Base-by-base conservation (phyloP, 2,113 vertebrate genomes). In the Neogobius melanostomus region DNA sequence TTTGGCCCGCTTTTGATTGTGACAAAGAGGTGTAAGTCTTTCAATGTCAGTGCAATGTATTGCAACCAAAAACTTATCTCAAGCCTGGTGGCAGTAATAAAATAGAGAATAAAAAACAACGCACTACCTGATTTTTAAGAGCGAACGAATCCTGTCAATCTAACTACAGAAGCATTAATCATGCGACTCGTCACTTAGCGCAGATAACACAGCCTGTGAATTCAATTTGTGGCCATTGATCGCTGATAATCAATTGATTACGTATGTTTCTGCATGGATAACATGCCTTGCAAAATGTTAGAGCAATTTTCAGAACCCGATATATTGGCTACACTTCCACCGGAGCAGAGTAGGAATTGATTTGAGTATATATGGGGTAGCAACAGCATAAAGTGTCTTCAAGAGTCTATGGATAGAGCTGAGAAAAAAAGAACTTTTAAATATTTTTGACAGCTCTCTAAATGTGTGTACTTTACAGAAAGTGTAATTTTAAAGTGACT, bases 301-400 rank as follows among this genome's bases (percentile, higher is more conserved):
- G 8, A 56, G 53, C 15, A 8, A 45, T 44, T 42, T 15, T 9
- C 2, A 44, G 42, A 60, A 61, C 59, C 15, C 8, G 15, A 44
- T 44, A 61, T 42, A 44, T 8, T 61, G 42, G 44, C 44, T 42
- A n/a, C 14, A 44, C 44, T 45, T 61, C 59, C 43, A 47, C 36
- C 68, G 74, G 66, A 28, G 14, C 28, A 53, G 50, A 16, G 3
- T 5, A 57, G 45, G 46, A 46, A 72, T 52, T 6, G 49, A 79
- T 66, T 5, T 1, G 45, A 66, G 64, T 42, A 17, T 43, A 68
- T 50, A 57, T 64, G 71, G 48, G 65, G 59, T 77, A 77, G 61
- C 54, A 45, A 54, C 65, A 68, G 79, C 21, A 21, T 21, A 56
- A 56, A 28, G 9, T 56, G 17, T 56, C 9, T 56, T 56, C 9